These are phyloP conservation scores for Clytia hemisphaerica DNA, from an alignment of 30 jellyfish, hydroid and myxozoan genomes.

Conservation along the genomic window DNA sequence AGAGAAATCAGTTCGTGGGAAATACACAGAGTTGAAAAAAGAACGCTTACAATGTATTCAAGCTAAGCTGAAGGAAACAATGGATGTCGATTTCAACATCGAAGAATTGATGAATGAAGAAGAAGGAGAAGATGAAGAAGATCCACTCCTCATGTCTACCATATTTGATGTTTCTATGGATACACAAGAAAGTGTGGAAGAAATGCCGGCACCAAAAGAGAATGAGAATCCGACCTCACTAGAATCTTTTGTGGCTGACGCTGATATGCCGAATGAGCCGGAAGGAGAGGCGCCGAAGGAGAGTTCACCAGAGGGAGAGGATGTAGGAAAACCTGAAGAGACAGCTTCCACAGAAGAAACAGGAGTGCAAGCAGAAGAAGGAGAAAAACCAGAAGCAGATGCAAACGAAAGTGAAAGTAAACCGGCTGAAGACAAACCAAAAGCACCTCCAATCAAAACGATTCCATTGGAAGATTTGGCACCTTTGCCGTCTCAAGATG, in stretches of 20 bases:
- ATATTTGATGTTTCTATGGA: too few relatives aligned
- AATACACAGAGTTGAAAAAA: constrained; percentile 55
- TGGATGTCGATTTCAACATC: constrained; percentile 47
- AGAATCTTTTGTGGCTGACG: neutral
- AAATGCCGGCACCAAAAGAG: neutral
- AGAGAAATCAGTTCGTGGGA: constrained; percentile 33
- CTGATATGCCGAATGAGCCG: too few relatives aligned
- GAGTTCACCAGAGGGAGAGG: neutral
- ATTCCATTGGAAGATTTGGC: constrained; percentile 85
- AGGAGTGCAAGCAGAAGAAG: neutral
- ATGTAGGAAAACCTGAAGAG: constrained; percentile 4
- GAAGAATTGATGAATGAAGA: constrained; percentile 23
- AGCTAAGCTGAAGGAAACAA: constrained; percentile 36
- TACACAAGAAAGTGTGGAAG: too few relatives aligned
- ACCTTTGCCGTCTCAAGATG: constrained; percentile 76
- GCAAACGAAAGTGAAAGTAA: constrained; percentile 12
- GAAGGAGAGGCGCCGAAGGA: too few relatives aligned
- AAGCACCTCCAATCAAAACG: constrained; percentile 43
- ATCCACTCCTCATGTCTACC: too few relatives aligned
- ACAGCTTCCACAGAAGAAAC: constrained; percentile 11
- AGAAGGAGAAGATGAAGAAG: constrained; percentile 6
- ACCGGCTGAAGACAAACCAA: constrained; percentile 7
- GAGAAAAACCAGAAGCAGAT: neutral
- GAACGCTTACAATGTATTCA: constrained; percentile 77
- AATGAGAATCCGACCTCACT: neutral